These are phyloP conservation scores for Scaptomyza pallida DNA, from an alignment of 1,140 invertebrate species.

Conservation along the genomic window DNA sequence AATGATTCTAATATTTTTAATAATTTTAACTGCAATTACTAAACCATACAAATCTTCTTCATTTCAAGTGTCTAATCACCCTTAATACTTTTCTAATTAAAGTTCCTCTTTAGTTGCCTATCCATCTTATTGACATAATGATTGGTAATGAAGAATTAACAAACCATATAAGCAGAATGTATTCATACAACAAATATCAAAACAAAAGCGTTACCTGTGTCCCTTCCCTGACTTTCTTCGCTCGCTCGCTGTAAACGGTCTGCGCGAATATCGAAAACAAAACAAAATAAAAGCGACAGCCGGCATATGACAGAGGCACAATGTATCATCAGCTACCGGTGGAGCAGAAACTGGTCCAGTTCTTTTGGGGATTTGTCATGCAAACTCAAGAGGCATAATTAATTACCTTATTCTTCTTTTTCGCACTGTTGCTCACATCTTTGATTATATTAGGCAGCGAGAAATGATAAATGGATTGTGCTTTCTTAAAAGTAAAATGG, in stretches of 20 bases:
- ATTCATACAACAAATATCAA: conserved; percentile 35
- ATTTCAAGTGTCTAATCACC: no score
- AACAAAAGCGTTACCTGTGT: conserved; percentile 45
- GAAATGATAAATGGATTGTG: conserved; percentile 37
- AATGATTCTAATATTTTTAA: no score
- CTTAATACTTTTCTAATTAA: no score
- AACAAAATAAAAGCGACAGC: conserved; percentile 44
- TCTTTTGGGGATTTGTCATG: conserved; percentile 38
- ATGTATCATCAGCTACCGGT: conserved; percentile 6
- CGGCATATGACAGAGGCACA: conserved; percentile 12
- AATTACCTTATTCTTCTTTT: conserved; percentile 44
- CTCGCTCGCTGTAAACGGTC: conserved; percentile 20
- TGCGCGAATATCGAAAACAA: conserved; percentile 52
- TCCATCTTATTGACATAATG: not conserved
- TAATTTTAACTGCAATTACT: no score
- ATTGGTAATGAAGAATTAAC: not conserved
- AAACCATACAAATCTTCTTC: no score
- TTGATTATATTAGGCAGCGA: conserved; percentile 29
- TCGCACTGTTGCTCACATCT: conserved; percentile 32
- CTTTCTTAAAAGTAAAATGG: conserved; percentile 8
- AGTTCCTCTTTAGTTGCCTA: no score
- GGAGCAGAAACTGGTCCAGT: conserved; percentile 48
- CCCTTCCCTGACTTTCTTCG: conserved; percentile 8
- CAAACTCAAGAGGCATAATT: conserved; percentile 35
- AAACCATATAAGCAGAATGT: conserved; percentile 10